phyloP scores from a whole-genome alignment of 2,888 invertebrate genomes.

The Lepetodrilus schrolli region DNA sequence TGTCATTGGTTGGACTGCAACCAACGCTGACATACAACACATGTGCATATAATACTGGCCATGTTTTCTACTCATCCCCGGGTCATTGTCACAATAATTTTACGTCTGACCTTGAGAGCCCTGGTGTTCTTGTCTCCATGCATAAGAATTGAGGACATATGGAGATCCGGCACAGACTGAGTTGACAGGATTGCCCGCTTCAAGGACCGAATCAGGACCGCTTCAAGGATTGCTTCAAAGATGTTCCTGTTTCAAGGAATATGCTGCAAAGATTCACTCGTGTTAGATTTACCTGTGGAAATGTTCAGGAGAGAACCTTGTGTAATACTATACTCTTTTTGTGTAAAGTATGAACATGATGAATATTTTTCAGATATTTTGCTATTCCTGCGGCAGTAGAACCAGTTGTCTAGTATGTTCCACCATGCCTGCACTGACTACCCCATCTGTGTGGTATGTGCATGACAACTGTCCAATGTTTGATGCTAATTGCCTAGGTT shows the following conservation, averaged over 20 bases:
- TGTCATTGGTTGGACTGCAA: neutral
- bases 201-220: no score
- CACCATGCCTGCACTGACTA: no score
- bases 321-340: no score
- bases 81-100: neutral
- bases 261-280: neutral
- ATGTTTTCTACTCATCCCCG: conserved; percentile 1
- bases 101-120: neutral
- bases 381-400: no score
- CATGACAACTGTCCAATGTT: no score
- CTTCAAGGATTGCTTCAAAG: no score
- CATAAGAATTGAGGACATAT: conserved; percentile 1
- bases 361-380: neutral
- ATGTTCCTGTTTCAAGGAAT: neutral
- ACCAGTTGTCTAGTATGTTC: no score
- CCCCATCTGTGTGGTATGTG: no score
- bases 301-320: no score
- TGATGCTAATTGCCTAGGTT: no score
- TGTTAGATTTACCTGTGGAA: neutral
- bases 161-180: neutral
- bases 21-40: neutral
- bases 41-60: neutral
- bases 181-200: no score
- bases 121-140: neutral
- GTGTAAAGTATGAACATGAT: neutral